phyloP scores from a whole-genome alignment of 2,797 vertebrate genomes.

The Ptychobarbus kaznakovi region DNA sequence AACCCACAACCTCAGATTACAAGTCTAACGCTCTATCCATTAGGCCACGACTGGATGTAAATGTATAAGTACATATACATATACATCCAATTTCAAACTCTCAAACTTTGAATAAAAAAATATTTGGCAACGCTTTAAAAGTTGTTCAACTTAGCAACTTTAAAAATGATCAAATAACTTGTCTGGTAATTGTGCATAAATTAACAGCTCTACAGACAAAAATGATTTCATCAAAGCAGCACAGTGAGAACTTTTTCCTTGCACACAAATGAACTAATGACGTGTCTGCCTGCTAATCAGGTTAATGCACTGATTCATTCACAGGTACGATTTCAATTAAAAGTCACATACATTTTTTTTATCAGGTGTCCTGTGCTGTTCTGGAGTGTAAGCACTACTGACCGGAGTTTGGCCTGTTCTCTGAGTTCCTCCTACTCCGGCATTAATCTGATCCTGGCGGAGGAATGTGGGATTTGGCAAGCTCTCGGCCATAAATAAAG shows the following conservation, averaged over 20 bases:
- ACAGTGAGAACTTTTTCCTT: conserved; percentile 7
- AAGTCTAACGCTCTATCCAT: too few relatives aligned
- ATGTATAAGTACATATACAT: background rate
- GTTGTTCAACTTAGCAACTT: background rate
- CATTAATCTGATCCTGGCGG: conserved; percentile 83
- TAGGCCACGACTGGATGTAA: too few relatives aligned
- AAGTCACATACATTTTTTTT: conserved; percentile 42
- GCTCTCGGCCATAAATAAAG: conserved; percentile 76
- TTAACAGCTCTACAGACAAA: background rate
- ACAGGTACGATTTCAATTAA: conserved; percentile 44
- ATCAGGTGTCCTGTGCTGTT: conserved; percentile 51
- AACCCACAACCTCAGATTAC: too few relatives aligned
- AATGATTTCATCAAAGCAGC: background rate
- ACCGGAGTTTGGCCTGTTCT: conserved; percentile 75
- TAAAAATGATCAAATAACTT: background rate
- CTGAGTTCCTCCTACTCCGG: conserved; percentile 69
- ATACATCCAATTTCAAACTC: background rate
- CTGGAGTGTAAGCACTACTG: conserved; percentile 52
- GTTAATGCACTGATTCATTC: conserved; percentile 47
- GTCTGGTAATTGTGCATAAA: conserved; percentile 5
- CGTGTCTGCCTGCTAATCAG: conserved; percentile 7
- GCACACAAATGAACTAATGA: conserved; percentile 10
- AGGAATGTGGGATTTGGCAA: conserved; percentile 84
- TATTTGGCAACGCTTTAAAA: background rate
- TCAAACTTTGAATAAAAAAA: background rate